A percentile compares a stretch with the other conserved stretches of the same genome.
These are phyloP conservation scores for Onychomys arenicola DNA, from an alignment of 2,797 vertebrate genomes.

Conservation along the genomic window DNA sequence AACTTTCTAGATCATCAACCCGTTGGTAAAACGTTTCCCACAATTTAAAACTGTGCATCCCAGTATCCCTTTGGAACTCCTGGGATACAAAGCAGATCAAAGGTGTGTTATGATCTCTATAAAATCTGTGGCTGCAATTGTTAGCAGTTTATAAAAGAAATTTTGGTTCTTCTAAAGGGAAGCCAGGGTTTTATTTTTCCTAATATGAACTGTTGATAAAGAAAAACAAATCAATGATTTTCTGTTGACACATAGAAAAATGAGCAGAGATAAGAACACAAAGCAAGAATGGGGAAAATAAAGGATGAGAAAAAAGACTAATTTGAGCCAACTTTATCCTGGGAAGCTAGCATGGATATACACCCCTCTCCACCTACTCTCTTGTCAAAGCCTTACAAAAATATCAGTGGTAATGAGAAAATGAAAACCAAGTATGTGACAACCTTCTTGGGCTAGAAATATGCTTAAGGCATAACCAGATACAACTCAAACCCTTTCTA, in stretches of 20 bases:
- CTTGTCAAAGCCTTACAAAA: constrained; percentile 60
- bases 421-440: constrained; percentile 13
- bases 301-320: neutral
- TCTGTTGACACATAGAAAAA: neutral
- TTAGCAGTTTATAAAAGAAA: neutral
- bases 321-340: constrained; percentile 33
- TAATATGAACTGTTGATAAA: neutral
- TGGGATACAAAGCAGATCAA: neutral
- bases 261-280: constrained; percentile 2
- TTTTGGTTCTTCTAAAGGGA: neutral
- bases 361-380: constrained; percentile 11
- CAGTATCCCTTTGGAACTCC: neutral
- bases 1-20: neutral
- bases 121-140: neutral
- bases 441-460: constrained; percentile 1
- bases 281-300: neutral
- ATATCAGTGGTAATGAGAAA: neutral
- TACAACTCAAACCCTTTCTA: neutral
- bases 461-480: neutral
- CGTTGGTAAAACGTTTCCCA: neutral
- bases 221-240: neutral
- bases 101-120: neutral
- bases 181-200: neutral
- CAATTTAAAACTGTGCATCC: neutral
- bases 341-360: constrained; percentile 1